phyloP scores from a whole-genome alignment of 2,888 invertebrate genomes.

The Chloromyia formosa region DNA sequence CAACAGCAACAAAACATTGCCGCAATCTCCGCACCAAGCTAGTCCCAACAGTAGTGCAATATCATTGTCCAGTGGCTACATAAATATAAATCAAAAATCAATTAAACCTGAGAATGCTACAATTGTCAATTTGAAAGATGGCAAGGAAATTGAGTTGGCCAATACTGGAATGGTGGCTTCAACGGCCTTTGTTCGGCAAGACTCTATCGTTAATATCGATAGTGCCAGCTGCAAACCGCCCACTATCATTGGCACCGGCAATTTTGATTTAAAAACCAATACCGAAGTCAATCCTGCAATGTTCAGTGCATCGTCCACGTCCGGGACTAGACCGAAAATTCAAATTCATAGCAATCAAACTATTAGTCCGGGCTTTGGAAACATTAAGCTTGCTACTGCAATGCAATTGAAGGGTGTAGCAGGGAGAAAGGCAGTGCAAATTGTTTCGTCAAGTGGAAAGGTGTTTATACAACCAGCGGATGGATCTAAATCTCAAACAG shows the following conservation, averaged over 20 bases:
- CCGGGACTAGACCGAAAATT: conserved; percentile 51
- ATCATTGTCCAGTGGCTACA: conserved; percentile 21
- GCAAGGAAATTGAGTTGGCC: conserved; percentile 22
- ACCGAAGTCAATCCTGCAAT: background rate
- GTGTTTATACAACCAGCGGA: conserved; percentile 57
- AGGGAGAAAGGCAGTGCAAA: conserved; percentile 59
- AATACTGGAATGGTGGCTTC: conserved; percentile 4
- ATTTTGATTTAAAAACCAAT: conserved; percentile 20
- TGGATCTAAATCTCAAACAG: conserved; percentile 43
- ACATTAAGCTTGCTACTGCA: conserved; percentile 55
- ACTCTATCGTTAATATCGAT: conserved; percentile 7
- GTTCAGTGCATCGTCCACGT: background rate
- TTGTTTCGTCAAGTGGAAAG: conserved; percentile 61
- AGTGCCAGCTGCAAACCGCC: background rate
- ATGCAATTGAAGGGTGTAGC: conserved; percentile 57
- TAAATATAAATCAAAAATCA: conserved; percentile 28
- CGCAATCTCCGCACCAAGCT: conserved; percentile 49
- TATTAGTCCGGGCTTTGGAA: conserved; percentile 50
- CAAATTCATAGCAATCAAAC: conserved; percentile 53
- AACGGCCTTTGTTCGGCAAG: conserved; percentile 9
- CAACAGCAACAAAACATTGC: conserved; percentile 53
- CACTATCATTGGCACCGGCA: conserved; percentile 14
- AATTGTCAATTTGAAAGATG: conserved; percentile 21
- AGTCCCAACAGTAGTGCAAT: conserved; percentile 39
- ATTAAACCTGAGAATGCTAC: conserved; percentile 21